Base-by-base conservation (phyloP, 2,888 invertebrate genomes). In the Apocheima hispidaria region DNA sequence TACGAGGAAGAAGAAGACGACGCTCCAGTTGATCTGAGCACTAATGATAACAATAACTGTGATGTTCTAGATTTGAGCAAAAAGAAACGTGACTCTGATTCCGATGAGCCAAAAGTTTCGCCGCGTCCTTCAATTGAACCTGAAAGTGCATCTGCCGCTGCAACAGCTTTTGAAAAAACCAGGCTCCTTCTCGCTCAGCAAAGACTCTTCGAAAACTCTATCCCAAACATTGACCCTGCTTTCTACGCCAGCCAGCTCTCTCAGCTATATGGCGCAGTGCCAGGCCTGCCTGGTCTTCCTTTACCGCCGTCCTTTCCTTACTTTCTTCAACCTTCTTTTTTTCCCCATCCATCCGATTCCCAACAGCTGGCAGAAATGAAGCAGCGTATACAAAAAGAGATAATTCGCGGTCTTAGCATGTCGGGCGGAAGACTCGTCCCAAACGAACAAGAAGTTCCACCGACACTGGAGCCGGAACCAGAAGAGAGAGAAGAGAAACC, bases 41-140 rank as follows among this genome's bases (percentile, higher is more conserved):
- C 96, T 87, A 88, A 82, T 69, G 93, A 91, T 53, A 89, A 88
- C 51, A 89, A 87, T 60, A 88, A 86, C 66, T 92, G 91, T 67
- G 96, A 96, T 82, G 97, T 96, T 4, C 91, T 97, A 44, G 97
- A 98, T 88, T 93, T 98, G 66, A 97, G 97, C 81, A 96, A 96
- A 79, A 97, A 97, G 86, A 95, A 94, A 82, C 87, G 83, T 51
- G 88, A 86, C 58, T 73, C 73, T 1, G 90, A 91, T 54, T 78
- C 81, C 48, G 86, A 89, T 20, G 88, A 88, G 54, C 80, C 84
- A 1, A 88, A 88, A 76, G 57, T 66, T 10, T 77, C 80, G 62
- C 91, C 94, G 1, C 91, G 94, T 71, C 92, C 94, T 63, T 71
- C 86, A 0, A 88, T 90, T 57, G 92, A 93, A 61, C 81, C 86